Base-by-base conservation (phyloP, 2,888 invertebrate genomes). In the Neoaliturus tenellus region DNA sequence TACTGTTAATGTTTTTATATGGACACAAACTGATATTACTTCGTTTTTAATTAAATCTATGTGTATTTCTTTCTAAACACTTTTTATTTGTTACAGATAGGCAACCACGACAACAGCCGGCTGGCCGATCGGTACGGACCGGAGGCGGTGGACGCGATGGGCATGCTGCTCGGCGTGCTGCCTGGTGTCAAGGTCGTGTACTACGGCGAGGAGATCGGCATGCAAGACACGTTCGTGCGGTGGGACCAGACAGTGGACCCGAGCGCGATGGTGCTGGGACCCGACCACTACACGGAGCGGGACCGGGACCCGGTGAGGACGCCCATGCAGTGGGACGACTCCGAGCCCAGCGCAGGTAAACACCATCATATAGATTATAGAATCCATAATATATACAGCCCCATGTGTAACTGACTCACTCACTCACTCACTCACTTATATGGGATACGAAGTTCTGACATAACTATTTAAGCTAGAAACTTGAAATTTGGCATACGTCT, bases 171-270 rank as follows among this genome's bases (percentile, higher is more conserved):
- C 25, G 91, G 97, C 89, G 92, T 97, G 23, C 91, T 98, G 80
- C 98, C 97, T 0, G 98, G 98, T 55, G 93, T 97, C 4, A 94
- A 95, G 25, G 94, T 98, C 10, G 95, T 96, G 0, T 98, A 98
- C 89, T 96, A 98, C 91, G 97, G 96, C 4, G 96, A 97, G 88
- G 96, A 96, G 91, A 93, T 97, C 73, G 96, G 94, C 35, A 69
- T 69, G 69, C 4, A 6, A 14, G 69, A 69, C 69, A 35, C 69
- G 69, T 69, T 33, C 69, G 92, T 93, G 8, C 88, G 90, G 75
- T 92, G 91, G 90, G 89, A 90, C 51, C 90, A 92, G 8, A 92
- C 92, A 0, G 89, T 92, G 44, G 94, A 95, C 90, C 93, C 94
- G 0, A 91, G 91, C 17, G 94, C 92, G 0, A 90, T 91, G 44